A percentile compares a stretch with the other conserved stretches of the same genome.
These are phyloP conservation scores for Phengaris arion DNA, from an alignment of 2,888 invertebrate species.

Conservation along the genomic window DNA sequence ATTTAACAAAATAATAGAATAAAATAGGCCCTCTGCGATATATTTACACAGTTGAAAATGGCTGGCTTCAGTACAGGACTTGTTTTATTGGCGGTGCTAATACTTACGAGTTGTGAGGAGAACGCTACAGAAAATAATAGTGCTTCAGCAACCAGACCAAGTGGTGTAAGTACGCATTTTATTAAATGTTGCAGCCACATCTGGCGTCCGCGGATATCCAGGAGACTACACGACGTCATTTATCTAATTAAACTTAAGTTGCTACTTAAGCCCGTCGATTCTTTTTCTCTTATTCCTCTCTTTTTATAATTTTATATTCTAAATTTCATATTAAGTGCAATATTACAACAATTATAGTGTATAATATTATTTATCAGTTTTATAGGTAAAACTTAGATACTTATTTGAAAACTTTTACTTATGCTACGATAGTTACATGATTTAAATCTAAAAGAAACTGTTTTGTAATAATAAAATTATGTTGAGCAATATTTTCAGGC, in stretches of 20 bases:
- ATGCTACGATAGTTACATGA: no score
- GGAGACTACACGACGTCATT: not conserved
- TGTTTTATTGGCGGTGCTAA: conserved; percentile 3
- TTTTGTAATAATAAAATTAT: not conserved
- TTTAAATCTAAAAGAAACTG: no score
- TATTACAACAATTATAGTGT: no score
- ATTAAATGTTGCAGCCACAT: not conserved
- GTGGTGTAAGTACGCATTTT: conserved; percentile 43
- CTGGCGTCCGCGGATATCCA: not conserved
- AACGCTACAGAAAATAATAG: conserved; percentile 6
- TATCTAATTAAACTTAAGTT: not conserved
- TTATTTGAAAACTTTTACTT: no score
- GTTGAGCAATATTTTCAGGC: conserved; percentile 43
- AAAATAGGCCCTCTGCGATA: not conserved
- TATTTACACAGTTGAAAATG: not conserved
- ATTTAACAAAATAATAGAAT: not conserved
- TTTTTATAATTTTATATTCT: no score
- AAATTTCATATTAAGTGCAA: no score
- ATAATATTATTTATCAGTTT: no score
- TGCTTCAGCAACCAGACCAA: conserved; percentile 38
- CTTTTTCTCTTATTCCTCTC: no score
- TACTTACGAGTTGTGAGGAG: conserved; percentile 19
- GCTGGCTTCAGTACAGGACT: not conserved
- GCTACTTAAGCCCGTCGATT: not conserved
- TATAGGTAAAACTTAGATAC: no score